Conservation (phyloP, 2,888 invertebrate species). For the Volucella inanis region DNA sequence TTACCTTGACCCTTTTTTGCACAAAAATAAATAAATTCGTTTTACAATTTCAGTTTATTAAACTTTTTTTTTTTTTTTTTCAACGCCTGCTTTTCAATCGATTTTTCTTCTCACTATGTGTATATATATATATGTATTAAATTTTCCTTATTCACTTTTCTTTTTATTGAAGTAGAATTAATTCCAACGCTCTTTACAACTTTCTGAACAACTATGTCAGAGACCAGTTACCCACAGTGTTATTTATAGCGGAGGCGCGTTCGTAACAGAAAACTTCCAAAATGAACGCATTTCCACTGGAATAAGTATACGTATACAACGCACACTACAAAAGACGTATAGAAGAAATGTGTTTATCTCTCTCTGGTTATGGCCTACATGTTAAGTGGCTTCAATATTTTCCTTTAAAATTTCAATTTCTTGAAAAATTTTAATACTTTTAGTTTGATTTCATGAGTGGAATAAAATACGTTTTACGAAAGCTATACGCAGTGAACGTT, state of each 20-base stretch:
- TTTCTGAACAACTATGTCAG: constrained; percentile 55
- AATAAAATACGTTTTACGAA: too few relatives aligned
- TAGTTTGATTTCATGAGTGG: background rate
- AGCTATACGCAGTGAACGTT: too few relatives aligned
- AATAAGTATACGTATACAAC: constrained; percentile 30
- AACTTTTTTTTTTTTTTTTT: constrained; percentile 39
- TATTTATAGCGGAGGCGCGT: constrained; percentile 52
- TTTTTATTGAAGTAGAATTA: too few relatives aligned
- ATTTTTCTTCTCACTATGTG: constrained; percentile 30
- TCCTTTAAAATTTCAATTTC: background rate
- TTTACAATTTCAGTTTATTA: constrained; percentile 7
- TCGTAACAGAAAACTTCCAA: constrained; percentile 57
- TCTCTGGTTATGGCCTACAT: background rate
- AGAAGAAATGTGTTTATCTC: constrained; percentile 36
- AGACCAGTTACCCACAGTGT: background rate
- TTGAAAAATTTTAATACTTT: background rate
- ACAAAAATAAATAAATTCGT: constrained; percentile 32
- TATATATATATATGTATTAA: background rate
- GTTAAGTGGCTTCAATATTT: background rate
- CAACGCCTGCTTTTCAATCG: constrained; percentile 37
- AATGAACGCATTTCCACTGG: constrained; percentile 52
- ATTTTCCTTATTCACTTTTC: constrained; percentile 11
- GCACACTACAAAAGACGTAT: constrained; percentile 15
- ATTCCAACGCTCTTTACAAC: constrained; percentile 49
- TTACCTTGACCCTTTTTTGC: constrained; percentile 52